Percentiles rank a stretch among this genome's conserved stretches.
These are phyloP conservation scores for Polypedilum pembai DNA, from an alignment of 1,140 invertebrate species.

Conservation along the genomic window DNA sequence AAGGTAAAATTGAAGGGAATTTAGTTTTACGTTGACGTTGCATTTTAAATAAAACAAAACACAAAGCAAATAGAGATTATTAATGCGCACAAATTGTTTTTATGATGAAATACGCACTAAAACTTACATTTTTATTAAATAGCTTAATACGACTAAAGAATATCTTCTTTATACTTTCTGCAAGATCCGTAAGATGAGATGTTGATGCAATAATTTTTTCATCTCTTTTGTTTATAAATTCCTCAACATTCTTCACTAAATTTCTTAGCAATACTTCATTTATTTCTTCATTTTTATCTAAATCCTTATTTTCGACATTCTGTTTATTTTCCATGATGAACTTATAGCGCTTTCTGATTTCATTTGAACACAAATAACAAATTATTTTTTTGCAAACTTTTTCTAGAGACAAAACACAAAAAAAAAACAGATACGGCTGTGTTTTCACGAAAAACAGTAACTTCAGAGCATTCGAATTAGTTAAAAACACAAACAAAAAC, in stretches of 20 bases:
- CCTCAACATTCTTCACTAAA: background rate
- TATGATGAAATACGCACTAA: background rate
- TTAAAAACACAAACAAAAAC: too few species aligned
- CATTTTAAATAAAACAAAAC: background rate
- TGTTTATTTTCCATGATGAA: background rate
- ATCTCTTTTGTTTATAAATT: background rate
- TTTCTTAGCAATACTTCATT: background rate
- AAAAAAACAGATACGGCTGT: too few species aligned
- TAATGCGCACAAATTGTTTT: background rate
- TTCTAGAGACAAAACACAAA: background rate
- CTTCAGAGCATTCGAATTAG: too few species aligned
- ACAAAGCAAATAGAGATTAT: background rate
- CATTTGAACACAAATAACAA: background rate
- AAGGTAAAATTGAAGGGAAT: background rate
- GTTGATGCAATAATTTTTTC: background rate
- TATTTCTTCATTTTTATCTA: background rate
- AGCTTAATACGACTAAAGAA: background rate
- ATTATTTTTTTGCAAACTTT: background rate
- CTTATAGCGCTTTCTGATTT: background rate
- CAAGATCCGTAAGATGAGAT: background rate
- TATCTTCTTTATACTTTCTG: background rate
- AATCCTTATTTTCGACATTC: background rate
- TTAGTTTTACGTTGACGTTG: background rate
- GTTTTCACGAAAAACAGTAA: too few species aligned
- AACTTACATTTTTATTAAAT: background rate